Evolutionary conservation across 2,888 invertebrate species (phyloP), one percentile per base, ranked within the genome.

Genomic region (Cantharis rustica): DNA sequence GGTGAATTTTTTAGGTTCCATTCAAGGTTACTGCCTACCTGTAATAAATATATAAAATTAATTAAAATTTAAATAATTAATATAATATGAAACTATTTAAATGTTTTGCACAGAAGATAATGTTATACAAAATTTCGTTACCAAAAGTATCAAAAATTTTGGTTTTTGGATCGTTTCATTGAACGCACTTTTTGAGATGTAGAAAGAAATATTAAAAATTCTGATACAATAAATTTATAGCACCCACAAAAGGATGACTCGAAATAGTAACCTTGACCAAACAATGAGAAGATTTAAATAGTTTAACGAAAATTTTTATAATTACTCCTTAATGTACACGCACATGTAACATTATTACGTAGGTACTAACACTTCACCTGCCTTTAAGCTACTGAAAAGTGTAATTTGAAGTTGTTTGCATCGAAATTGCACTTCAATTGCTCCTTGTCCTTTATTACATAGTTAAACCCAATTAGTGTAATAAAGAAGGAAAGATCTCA

Each of bases 361-460:
- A 76, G 66, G 66, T 70, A 70, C 73, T 62, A 69, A 68, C 76
- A 71, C 76, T 68, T 69, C 73, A 71, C 73, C 62, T 68, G 73
- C 71, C 16, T 77, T 77, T 64, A 71, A 71, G 16, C 47, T 71
- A 77, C 76, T 73, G 69, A 66, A 77, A 77, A 77, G 73, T 68
- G 71, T 17, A 71, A 73, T 27, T 77, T 73, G 66, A 31, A 78
- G 73, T 70, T 61, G 72, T 77, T 69, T 78, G 71, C 75, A 78
- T 78, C 72, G 74, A 78, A 77, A 78, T 75, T 78, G 78, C 72
- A 73, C 78, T 68, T 72, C 73, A 77, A 77, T 77, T 77, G 72
- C 66, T 63, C 66, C 23, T 75, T 71, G 61, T 78, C 78, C 72
- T 75, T 77, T 73, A 75, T 78, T 78, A 75, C 68, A 16, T 61